These are phyloP conservation scores for Plutella xylostella DNA, from an alignment of 2,888 invertebrate genomes.

Conservation along the genomic window DNA sequence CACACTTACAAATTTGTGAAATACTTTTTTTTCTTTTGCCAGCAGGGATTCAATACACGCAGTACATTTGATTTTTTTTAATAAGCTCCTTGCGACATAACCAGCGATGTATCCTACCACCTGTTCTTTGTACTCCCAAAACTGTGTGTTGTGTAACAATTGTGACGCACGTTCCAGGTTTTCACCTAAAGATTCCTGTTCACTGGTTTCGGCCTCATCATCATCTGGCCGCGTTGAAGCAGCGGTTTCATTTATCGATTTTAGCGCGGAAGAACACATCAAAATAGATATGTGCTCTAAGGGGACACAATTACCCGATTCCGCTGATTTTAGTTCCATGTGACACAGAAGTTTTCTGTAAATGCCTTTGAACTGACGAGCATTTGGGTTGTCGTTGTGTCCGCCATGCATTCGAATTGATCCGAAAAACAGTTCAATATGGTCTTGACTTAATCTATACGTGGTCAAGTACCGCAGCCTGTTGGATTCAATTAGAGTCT, in stretches of 20 bases:
- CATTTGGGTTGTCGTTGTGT: constrained; percentile 16
- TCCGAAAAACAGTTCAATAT: constrained; percentile 14
- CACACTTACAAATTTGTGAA: not conserved
- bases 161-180: not conserved
- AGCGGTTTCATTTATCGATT: constrained; percentile 14
- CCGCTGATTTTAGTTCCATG: constrained; percentile 13
- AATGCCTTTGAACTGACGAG: constrained; percentile 14
- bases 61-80: constrained; percentile 3
- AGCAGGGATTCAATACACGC: not conserved
- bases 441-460: constrained; percentile 16
- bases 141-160: not conserved
- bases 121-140: constrained; percentile 8
- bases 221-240: constrained; percentile 2
- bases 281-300: constrained; percentile 16
- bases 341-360: constrained; percentile 16
- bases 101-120: constrained; percentile 15
- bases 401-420: constrained; percentile 16
- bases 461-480: not conserved
- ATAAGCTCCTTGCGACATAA: not conserved
- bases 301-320: constrained; percentile 15
- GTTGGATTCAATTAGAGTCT: not conserved
- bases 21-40: not conserved
- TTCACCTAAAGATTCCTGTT: not conserved
- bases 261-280: constrained; percentile 13
- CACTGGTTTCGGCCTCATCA: not conserved